These are phyloP conservation scores for Pedicia rivosa DNA, from an alignment of 2,888 invertebrate genomes.

Conservation along the genomic window DNA sequence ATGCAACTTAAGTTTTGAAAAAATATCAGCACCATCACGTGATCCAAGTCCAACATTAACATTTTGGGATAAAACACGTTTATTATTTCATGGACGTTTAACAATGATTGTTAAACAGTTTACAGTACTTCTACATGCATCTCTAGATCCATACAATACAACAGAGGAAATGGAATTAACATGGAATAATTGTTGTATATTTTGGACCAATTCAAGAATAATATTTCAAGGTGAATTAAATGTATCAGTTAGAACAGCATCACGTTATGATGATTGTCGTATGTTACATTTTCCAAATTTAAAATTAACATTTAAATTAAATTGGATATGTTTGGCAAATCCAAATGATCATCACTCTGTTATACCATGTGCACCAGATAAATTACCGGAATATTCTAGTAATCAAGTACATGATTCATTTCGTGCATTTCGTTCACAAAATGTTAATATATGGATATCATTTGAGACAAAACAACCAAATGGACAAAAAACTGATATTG, in stretches of 20 bases:
- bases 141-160: conserved; percentile 94
- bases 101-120: conserved; percentile 77
- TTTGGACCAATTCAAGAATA: conserved; percentile 91
- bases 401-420: conserved; percentile 93
- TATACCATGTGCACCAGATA: conserved; percentile 89
- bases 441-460: conserved; percentile 60
- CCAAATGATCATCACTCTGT: conserved; percentile 92
- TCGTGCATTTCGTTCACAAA: conserved; percentile 81
- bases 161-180: conserved; percentile 98
- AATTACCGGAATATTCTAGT: conserved; percentile 91
- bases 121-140: conserved; percentile 86
- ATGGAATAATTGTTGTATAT: conserved; percentile 84
- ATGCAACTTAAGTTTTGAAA: conserved; percentile 55
- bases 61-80: conserved; percentile 94
- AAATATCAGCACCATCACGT: conserved; percentile 67
- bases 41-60: conserved; percentile 90
- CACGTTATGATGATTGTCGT: conserved; percentile 96
- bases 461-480: conserved; percentile 56
- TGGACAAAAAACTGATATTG: conserved; percentile 34
- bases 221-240: conserved; percentile 87
- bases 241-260: conserved; percentile 85
- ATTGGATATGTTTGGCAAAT: conserved; percentile 86
- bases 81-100: conserved; percentile 82
- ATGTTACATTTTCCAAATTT: conserved; percentile 82
- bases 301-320: conserved; percentile 63